Percentiles rank a stretch among this genome's conserved stretches.
phyloP scores from a whole-genome alignment of 1,140 invertebrate species.

The Pseudomyrmex sp. region DNA sequence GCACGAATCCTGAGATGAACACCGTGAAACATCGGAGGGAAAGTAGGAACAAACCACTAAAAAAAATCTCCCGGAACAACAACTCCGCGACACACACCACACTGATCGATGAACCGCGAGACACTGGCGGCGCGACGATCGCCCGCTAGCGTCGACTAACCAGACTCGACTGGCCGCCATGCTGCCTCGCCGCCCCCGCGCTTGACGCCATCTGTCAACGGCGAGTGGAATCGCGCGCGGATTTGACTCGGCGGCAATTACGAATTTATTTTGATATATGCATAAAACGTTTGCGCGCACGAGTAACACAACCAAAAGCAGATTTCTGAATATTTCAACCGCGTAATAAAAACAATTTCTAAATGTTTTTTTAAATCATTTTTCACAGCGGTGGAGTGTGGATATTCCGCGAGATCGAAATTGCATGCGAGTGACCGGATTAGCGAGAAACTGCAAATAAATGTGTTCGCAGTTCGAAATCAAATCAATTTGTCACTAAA shows the following conservation, averaged over 20 bases:
- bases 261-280: neutral
- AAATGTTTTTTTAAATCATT: too few relatives aligned
- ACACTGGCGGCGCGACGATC: conserved; percentile 80
- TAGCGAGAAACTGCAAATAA: too few relatives aligned
- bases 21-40: conserved; percentile 22
- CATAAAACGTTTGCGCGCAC: too few relatives aligned
- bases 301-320: too few relatives aligned
- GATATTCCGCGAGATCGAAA: too few relatives aligned
- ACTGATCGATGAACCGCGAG: conserved; percentile 81
- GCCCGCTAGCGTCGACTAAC: conserved; percentile 59
- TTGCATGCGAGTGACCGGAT: too few relatives aligned
- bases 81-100: conserved; percentile 79
- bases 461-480: too few relatives aligned
- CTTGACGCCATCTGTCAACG: neutral
- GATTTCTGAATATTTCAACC: too few relatives aligned
- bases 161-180: conserved; percentile 56
- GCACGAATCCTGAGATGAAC: conserved; percentile 42
- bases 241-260: neutral
- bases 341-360: too few relatives aligned
- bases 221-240: neutral
- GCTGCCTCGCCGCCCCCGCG: conserved; percentile 9
- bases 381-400: too few relatives aligned
- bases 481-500: too few relatives aligned
- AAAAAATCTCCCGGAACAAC: conserved; percentile 78
- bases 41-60: conserved; percentile 73